A percentile compares a stretch with the other conserved stretches of the same genome.
phyloP scores from a whole-genome alignment of 2,113 vertebrate genomes.

The Emydocephalus ijimae region DNA sequence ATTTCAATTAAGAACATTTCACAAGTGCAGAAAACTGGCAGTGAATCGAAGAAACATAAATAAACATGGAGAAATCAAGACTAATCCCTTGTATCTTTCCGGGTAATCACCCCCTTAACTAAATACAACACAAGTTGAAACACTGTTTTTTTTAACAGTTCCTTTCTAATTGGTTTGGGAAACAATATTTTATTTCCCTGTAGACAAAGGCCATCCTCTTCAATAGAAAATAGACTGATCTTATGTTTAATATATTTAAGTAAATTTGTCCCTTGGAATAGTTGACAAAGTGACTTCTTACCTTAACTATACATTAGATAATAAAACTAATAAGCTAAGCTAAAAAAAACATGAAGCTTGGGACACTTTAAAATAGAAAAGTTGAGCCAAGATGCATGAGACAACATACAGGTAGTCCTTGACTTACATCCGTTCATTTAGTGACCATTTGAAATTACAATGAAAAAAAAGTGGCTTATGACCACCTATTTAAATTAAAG shows the following conservation, averaged over 20 bases:
- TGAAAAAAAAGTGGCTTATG: too few relatives aligned
- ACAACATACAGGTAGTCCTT: neutral
- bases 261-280: neutral
- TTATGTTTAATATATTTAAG: neutral
- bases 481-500: too few relatives aligned
- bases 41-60: neutral
- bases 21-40: neutral
- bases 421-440: neutral
- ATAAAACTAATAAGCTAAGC: neutral
- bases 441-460: neutral
- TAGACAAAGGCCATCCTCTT: neutral
- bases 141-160: neutral
- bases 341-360: neutral
- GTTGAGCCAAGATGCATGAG: neutral
- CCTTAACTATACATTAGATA: neutral
- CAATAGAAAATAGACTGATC: neutral
- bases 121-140: neutral
- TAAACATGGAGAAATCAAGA: neutral
- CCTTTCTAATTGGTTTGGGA: neutral
- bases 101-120: neutral
- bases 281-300: neutral
- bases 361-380: neutral
- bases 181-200: neutral
- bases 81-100: neutral
- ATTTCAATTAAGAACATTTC: conserved; percentile 23